Evolutionary conservation across 2,888 invertebrate genomes (phyloP), one percentile per base, ranked within the genome.

Genomic region (Drosophila melanosoma): DNA sequence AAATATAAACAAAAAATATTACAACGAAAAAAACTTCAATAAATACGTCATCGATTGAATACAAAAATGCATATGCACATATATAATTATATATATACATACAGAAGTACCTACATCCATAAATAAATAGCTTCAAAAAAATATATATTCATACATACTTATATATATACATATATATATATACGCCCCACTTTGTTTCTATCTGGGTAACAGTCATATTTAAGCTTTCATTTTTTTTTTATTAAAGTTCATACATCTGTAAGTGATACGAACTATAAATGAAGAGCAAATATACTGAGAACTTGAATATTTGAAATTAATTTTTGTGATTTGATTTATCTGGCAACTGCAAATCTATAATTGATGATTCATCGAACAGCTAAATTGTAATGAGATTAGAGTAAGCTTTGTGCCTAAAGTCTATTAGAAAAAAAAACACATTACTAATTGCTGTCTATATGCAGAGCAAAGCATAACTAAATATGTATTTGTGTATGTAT

Each of bases 151-250:
- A 12, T 15, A 15, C 36, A 36, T 36, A 20, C 45, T 20, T 20
- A 45, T 6, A 45, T 45, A 20, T 45, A 12, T 36, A 20, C 12
- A 35, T 36, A 20, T 20, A 45, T 45, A 45, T 7, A 45, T 45
- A 20, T 20, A 51, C 72, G 71, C 72, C 54, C 56, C 23, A 33
- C 23, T 48, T 15, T 23, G 32, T 23, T 35, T 35, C 20, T 29
- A 36, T 15, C 59, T 40, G 2, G 11, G 1, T 45, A 36, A 45
- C 20, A 48, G 36, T 35, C 23, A 69, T 48, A 54, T 68, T 40
- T 12, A 40, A 56, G 49, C 56, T 56, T 69, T 49, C 49, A 56
- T 68, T 68, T 56, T 49, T 38, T 35, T 38, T 33, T 42, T 53
- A 23, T 11, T 6, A 12, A 26, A 42, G 36, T 54, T 45, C 11